Conservation (phyloP, 2,797 vertebrate genomes). For the Premnoplex brunnescens region DNA sequence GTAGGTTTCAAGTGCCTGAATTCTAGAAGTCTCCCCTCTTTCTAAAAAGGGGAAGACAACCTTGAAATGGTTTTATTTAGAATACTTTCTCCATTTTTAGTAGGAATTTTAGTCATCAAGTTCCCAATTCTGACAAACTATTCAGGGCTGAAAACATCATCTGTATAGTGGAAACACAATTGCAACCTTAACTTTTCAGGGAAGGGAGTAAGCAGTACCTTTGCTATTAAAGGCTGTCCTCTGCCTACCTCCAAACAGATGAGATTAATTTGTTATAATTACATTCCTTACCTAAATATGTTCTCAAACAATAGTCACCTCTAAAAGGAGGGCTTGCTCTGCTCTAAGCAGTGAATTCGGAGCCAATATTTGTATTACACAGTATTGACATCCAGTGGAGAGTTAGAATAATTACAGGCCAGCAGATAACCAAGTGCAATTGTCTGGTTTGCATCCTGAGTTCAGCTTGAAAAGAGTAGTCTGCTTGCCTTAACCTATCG, state of each 20-base stretch:
- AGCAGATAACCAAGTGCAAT: constrained; percentile 19
- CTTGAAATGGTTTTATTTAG: not conserved
- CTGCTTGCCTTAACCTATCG: not conserved
- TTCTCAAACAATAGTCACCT: not conserved
- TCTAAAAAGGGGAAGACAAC: not conserved
- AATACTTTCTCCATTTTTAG: not conserved
- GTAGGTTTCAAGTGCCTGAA: not conserved
- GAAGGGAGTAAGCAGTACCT: not conserved
- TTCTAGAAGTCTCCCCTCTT: not conserved
- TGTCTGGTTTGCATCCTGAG: not conserved
- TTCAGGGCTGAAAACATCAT: not conserved
- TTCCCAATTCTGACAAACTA: not conserved
- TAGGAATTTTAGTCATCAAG: not conserved
- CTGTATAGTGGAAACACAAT: not conserved
- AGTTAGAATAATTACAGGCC: constrained; percentile 75
- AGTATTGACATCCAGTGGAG: constrained; percentile 81
- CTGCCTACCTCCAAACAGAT: not conserved
- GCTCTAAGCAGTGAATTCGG: not conserved
- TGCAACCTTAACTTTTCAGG: not conserved
- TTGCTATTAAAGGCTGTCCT: not conserved
- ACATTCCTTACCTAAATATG: not conserved
- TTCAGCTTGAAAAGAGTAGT: not conserved
- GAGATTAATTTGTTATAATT: not conserved
- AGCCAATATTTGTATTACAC: constrained; percentile 71
- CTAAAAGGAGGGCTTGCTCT: not conserved